Evolutionary conservation across 2,113 vertebrate species (phyloP).

Genomic region (Eolophus roseicapilla): DNA sequence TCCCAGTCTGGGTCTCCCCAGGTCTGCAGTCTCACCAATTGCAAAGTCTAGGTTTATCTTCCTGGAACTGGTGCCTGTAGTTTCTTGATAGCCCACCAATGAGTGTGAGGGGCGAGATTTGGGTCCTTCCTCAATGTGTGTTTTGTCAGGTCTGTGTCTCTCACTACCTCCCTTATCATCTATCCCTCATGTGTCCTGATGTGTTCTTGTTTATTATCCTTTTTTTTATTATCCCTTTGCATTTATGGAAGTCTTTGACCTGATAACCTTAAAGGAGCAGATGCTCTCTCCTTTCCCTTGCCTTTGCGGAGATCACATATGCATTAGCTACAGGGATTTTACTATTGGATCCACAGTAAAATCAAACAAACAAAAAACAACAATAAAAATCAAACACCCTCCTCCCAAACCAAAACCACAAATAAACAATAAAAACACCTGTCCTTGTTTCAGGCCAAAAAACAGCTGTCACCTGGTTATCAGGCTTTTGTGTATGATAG

Average conservation of each 20-base stretch:
- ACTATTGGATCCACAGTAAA: neutral
- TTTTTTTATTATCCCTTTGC: neutral
- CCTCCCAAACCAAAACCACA: neutral
- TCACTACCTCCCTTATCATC: neutral
- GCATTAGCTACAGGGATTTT: neutral
- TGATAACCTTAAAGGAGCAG: neutral
- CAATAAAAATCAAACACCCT: neutral
- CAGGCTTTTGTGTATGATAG: neutral
- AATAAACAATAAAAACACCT: neutral
- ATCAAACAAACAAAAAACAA: neutral
- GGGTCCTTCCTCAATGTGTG: neutral
- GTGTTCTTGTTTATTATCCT: neutral
- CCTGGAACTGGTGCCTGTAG: neutral
- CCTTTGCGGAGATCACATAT: neutral
- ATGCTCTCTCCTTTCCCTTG: neutral
- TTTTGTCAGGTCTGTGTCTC: neutral
- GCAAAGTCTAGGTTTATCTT: neutral
- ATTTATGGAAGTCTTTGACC: neutral
- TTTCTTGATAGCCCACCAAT: neutral
- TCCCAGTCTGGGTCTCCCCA: accelerated
- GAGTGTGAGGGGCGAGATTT: neutral
- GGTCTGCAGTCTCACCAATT: neutral
- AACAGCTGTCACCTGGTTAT: neutral
- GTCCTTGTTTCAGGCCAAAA: neutral
- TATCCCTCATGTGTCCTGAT: neutral